Evolutionary conservation across 2,113 vertebrate species (phyloP), one percentile per base, ranked within the genome.

Genomic region (Tretioscincus oriximinensis): DNA sequence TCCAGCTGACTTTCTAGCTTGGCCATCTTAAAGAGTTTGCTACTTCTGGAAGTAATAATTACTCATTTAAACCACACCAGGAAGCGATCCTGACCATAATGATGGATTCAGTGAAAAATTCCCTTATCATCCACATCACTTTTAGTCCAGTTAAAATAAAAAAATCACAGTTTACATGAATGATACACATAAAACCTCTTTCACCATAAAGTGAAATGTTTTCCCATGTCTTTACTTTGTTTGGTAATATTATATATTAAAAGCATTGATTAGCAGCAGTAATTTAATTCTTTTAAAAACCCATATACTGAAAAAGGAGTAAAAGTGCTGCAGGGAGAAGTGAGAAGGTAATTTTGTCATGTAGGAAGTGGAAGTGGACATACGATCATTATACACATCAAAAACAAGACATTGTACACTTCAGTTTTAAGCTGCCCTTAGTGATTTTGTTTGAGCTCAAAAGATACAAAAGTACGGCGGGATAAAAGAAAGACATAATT

Each of bases 301-400:
- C 47, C 24, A n/a, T 72, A 9, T 49, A 12, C 7, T 24, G 65
- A 8, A 28, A 22, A n/a, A 54, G 0, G 16, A 14, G 9, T 75
- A 73, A 86, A 87, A 70, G 35, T 63, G 35, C 75, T 89, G 49
- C 54, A 51, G 14, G 45, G 2, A 47, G 5, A 47, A 22, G 10
- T 73, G 3, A 74, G 31, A 61, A 65, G 45, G 28, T 18, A 20
- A 29, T 79, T 71, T 60, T 79, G 70, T 63, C 24, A 45, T 28
- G 2, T 60, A 21, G 28, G 16, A 63, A 18, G 47, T 16, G 54
- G 1, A 63, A 1, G 31, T 47, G 20, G 35, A 35, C 22, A 63
- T 29, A 6, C 14, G 9, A 71, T 26, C 26, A 6, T 63, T 71
- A 41, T 9, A 47, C 9, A 29, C 18, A 64, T 8, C 20, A 64